Conservation (phyloP, 2,888 invertebrate genomes). For the Spodoptera picta region DNA sequence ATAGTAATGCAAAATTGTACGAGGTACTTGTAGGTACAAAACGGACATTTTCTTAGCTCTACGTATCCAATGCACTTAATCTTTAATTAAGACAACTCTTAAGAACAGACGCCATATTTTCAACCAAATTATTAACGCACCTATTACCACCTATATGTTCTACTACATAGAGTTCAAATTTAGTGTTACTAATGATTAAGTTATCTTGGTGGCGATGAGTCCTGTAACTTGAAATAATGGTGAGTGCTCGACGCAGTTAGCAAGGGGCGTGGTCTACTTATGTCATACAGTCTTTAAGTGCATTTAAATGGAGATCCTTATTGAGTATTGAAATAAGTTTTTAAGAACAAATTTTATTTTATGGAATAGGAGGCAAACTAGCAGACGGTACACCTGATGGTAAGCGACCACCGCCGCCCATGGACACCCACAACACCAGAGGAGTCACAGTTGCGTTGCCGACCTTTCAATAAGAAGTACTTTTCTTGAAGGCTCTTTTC, state of each 20-base stretch:
- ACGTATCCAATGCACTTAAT: conserved; percentile 20
- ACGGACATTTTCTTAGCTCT: conserved; percentile 10
- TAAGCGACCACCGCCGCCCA: too few relatives aligned
- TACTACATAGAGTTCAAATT: not conserved
- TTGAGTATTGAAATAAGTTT: not conserved
- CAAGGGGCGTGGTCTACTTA: conserved; percentile 33
- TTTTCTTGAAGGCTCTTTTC: too few relatives aligned
- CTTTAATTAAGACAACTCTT: conserved; percentile 38
- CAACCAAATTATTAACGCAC: not conserved
- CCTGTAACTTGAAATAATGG: conserved; percentile 36
- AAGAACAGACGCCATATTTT: conserved; percentile 30
- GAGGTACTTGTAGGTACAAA: too few relatives aligned
- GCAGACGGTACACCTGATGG: too few relatives aligned
- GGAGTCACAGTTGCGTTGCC: too few relatives aligned
- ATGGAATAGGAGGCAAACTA: too few relatives aligned
- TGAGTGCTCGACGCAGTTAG: conserved; percentile 35
- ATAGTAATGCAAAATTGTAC: too few relatives aligned
- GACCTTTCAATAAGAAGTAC: too few relatives aligned
- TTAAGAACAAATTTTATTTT: not conserved
- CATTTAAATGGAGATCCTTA: conserved; percentile 18
- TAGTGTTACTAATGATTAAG: accelerated
- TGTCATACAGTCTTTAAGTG: conserved; percentile 13
- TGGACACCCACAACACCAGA: too few relatives aligned
- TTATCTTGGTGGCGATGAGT: conserved; percentile 13
- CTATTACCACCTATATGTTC: conserved; percentile 2